Evolutionary conservation across 2,888 invertebrate genomes (phyloP).

Genomic region (Merodon equestris): DNA sequence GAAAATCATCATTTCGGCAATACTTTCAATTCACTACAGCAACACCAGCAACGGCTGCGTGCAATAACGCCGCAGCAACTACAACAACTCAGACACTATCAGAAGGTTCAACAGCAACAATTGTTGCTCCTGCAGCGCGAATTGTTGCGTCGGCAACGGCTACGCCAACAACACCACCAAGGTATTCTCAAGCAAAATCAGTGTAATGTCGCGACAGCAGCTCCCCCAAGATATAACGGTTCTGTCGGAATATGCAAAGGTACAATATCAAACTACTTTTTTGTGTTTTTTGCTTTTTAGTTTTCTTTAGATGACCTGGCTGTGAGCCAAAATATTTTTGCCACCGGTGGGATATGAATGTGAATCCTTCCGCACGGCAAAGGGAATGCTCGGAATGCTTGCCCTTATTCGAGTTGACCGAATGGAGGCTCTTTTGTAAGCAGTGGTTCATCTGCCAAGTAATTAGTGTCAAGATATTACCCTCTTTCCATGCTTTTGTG

Average conservation of each 20-base stretch:
- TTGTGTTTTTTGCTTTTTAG: constrained; percentile 14
- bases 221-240: constrained; percentile 44
- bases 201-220: constrained; percentile 30
- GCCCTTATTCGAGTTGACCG: constrained; percentile 58
- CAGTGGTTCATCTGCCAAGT: too few relatives aligned
- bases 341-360: constrained; percentile 35
- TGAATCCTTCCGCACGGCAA: constrained; percentile 31
- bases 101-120: constrained; percentile 77
- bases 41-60: constrained; percentile 52
- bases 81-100: constrained; percentile 80
- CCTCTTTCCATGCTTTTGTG: too few relatives aligned
- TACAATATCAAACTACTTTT: constrained; percentile 23
- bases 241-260: constrained; percentile 58
- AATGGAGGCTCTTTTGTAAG: background rate
- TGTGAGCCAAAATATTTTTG: constrained; percentile 38
- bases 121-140: constrained; percentile 77
- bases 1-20: constrained; percentile 72
- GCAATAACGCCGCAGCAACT: constrained; percentile 82
- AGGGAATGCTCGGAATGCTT: constrained; percentile 50
- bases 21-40: constrained; percentile 17
- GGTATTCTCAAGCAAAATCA: constrained; percentile 61
- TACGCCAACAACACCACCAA: constrained; percentile 74
- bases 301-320: constrained; percentile 45
- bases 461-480: background rate
- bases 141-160: constrained; percentile 78